Evolutionary conservation across 2,888 invertebrate species (phyloP).

Genomic region (Willowsia nigromaculata): DNA sequence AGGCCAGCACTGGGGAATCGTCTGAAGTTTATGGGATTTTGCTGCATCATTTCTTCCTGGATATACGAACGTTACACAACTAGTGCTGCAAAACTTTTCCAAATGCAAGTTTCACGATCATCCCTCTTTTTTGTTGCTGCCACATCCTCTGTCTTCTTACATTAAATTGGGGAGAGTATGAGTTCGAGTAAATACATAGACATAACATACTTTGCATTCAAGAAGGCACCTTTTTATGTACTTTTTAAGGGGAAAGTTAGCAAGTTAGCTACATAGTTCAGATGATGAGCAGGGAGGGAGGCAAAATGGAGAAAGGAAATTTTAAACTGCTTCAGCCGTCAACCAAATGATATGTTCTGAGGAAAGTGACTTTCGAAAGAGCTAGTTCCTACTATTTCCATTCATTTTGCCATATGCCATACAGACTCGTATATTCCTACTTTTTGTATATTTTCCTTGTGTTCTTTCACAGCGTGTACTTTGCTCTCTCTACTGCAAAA

Average conservation of each 20-base stretch:
- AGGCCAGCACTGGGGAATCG: slow-evolving; percentile 28
- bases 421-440: background rate
- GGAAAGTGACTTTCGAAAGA: slow-evolving; percentile 4
- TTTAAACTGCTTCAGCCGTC: slow-evolving; percentile 35
- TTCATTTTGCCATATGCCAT: background rate
- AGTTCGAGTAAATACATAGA: background rate
- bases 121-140: background rate
- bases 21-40: slow-evolving; percentile 43
- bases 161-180: background rate
- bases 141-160: slow-evolving; percentile 3
- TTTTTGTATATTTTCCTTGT: background rate
- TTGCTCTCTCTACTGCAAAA: background rate
- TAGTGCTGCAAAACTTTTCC: background rate
- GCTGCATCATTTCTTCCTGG: slow-evolving; percentile 32
- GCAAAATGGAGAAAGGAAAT: background rate
- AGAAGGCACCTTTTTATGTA: background rate
- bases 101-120: slow-evolving; percentile 16
- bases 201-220: background rate
- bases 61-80: background rate
- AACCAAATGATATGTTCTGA: slow-evolving; percentile 30
- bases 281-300: background rate
- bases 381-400: background rate
- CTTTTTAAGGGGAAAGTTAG: slow-evolving; percentile 5
- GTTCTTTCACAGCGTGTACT: background rate
- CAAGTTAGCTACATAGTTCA: background rate